Conservation (phyloP, 1,140 invertebrate genomes). For the Diorhabda carinulata region DNA sequence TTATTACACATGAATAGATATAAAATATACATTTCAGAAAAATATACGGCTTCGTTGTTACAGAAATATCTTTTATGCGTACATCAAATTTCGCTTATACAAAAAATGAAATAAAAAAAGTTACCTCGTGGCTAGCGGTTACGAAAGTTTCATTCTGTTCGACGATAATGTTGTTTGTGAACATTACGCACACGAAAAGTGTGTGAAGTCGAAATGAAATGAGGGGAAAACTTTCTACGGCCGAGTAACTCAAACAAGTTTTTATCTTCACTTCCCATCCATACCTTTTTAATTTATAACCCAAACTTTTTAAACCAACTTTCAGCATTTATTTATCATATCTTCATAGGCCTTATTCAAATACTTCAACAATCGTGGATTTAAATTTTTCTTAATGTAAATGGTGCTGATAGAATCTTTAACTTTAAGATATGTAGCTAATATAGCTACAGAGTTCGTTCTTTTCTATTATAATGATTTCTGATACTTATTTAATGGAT, state of each 20-base stretch:
- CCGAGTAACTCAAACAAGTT: slow-evolving; percentile 8
- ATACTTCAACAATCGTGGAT: slow-evolving; percentile 2
- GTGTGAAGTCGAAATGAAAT: slow-evolving; percentile 11
- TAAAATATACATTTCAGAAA: too few species aligned
- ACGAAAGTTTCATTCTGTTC: not conserved
- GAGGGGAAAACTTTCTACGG: slow-evolving; percentile 5
- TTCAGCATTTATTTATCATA: slow-evolving; percentile 13
- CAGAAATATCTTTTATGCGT: too few species aligned
- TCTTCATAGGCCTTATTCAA: slow-evolving; percentile 6
- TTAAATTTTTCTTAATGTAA: not conserved
- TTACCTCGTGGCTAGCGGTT: not conserved
- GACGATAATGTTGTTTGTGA: not conserved
- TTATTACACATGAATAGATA: too few species aligned
- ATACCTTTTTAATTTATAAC: slow-evolving; percentile 7
- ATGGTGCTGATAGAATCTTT: not conserved
- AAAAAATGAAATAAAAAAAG: too few species aligned
- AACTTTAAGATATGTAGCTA: not conserved
- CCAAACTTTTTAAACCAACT: slow-evolving; percentile 14
- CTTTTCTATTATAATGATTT: not conserved
- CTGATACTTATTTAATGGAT: too few species aligned
- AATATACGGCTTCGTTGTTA: too few species aligned
- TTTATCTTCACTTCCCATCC: slow-evolving; percentile 11
- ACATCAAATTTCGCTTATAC: too few species aligned
- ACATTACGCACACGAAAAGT: slow-evolving; percentile 2
- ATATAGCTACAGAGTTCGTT: not conserved